These are phyloP conservation scores for Pipistrellus kuhlii DNA, from an alignment of 2,797 vertebrate genomes.

Conservation along the genomic window DNA sequence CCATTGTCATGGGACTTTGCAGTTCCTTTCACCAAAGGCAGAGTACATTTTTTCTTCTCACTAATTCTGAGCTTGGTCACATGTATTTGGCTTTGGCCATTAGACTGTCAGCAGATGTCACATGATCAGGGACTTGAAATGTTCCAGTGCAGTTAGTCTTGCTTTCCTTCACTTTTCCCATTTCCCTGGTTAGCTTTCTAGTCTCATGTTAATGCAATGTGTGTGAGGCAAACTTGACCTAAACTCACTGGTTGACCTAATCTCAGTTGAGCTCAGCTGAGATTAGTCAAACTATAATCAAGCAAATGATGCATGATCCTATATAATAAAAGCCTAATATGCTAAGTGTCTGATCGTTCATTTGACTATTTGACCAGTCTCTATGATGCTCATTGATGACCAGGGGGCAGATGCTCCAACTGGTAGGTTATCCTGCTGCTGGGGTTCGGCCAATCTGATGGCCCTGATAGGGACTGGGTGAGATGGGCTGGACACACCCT, in stretches of 20 bases:
- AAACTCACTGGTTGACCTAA: slow-evolving; percentile 17
- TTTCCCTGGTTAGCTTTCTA: background rate
- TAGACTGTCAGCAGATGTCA: background rate
- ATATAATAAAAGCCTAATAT: too few species aligned
- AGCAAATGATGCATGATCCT: background rate
- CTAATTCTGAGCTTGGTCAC: background rate
- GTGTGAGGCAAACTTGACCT: background rate
- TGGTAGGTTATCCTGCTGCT: too few species aligned
- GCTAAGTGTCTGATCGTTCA: too few species aligned
- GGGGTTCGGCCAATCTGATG: too few species aligned
- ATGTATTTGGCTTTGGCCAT: background rate
- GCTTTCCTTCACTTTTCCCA: background rate
- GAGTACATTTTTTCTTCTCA: background rate
- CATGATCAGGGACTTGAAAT: background rate
- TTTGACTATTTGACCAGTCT: too few species aligned
- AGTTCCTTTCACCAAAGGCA: background rate
- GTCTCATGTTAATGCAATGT: background rate
- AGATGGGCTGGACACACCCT: too few species aligned
- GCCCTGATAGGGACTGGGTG: too few species aligned
- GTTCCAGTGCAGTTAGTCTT: background rate
- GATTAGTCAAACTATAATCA: background rate
- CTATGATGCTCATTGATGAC: too few species aligned
- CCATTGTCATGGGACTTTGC: background rate
- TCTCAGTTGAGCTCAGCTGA: background rate
- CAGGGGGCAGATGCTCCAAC: too few species aligned